phyloP scores from a whole-genome alignment of 2,797 vertebrate genomes.

The Dendrocincla tyrannina region DNA sequence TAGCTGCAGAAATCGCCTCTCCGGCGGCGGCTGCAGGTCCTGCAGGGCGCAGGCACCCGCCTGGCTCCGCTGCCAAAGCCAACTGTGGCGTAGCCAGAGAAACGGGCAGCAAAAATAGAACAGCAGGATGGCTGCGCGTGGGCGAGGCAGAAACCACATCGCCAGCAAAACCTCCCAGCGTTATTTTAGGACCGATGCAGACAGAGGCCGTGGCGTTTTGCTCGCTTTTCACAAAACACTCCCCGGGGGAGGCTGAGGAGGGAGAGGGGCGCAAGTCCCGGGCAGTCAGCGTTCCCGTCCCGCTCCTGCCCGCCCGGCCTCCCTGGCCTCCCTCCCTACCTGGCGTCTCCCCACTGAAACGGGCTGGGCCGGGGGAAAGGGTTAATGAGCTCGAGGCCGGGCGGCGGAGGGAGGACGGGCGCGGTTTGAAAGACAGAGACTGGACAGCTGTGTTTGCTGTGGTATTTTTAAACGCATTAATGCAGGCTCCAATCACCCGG shows the following conservation, averaged over 20 bases:
- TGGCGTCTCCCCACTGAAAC: neutral
- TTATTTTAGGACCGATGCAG: slow-evolving; percentile 77
- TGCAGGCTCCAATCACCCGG: slow-evolving; percentile 97
- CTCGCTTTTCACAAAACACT: slow-evolving; percentile 25
- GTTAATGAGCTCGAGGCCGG: slow-evolving; percentile 68
- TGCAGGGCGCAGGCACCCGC: slow-evolving; percentile 68
- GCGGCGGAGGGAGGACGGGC: slow-evolving; percentile 64
- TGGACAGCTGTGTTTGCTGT: slow-evolving; percentile 99
- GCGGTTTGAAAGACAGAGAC: slow-evolving; percentile 82
- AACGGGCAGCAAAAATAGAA: slow-evolving; percentile 91
- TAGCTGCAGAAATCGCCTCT: slow-evolving; percentile 37
- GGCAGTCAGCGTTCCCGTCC: neutral
- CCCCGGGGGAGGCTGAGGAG: neutral
- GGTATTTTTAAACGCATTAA: slow-evolving; percentile 99
- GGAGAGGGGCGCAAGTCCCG: neutral
- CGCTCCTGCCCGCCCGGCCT: neutral
- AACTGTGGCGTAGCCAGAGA: slow-evolving; percentile 83
- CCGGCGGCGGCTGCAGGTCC: slow-evolving; percentile 55
- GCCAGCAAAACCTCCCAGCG: slow-evolving; percentile 85
- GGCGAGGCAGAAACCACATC: slow-evolving; percentile 93
- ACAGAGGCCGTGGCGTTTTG: slow-evolving; percentile 65
- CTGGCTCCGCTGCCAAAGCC: slow-evolving; percentile 69
- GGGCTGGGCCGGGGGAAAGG: slow-evolving; percentile 55
- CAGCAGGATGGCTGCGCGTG: slow-evolving; percentile 89
- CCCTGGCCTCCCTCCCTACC: neutral